Evolutionary conservation across 2,888 invertebrate genomes (phyloP).

Genomic region (Tetropium fuscum): DNA sequence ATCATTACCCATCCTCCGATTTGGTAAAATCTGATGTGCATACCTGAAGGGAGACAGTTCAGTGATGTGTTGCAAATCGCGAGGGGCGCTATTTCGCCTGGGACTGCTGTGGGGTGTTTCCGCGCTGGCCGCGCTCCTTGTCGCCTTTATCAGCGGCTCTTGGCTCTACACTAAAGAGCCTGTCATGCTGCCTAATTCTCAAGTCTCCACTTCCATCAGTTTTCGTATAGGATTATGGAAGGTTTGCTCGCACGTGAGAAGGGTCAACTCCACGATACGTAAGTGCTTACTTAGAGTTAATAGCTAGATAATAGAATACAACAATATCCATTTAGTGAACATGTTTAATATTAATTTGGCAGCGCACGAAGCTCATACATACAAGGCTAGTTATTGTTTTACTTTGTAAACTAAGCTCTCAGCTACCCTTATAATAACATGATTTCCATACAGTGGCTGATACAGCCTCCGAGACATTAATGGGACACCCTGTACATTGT

Average conservation of each 20-base stretch:
- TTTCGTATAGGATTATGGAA: constrained; percentile 69
- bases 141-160: constrained; percentile 67
- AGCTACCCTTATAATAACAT: too few relatives aligned
- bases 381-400: too few relatives aligned
- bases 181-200: constrained; percentile 63
- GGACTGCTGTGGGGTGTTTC: constrained; percentile 66
- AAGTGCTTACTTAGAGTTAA: too few relatives aligned
- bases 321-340: too few relatives aligned
- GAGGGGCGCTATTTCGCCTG: constrained; percentile 63
- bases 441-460: too few relatives aligned
- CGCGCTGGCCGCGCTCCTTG: constrained; percentile 64
- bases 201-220: constrained; percentile 65
- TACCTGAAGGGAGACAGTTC: neutral
- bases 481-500: too few relatives aligned
- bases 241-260: constrained; percentile 66
- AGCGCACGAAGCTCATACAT: too few relatives aligned
- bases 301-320: too few relatives aligned
- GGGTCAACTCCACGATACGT: constrained; percentile 65
- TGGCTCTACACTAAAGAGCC: constrained; percentile 69
- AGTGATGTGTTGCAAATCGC: constrained; percentile 62
- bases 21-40: neutral
- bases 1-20: neutral
- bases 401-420: too few relatives aligned
- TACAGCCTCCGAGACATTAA: too few relatives aligned
- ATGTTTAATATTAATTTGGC: too few relatives aligned